These are phyloP conservation scores for Pontoporia blainvillei DNA, from an alignment of 2,113 vertebrate species.

Conservation along the genomic window DNA sequence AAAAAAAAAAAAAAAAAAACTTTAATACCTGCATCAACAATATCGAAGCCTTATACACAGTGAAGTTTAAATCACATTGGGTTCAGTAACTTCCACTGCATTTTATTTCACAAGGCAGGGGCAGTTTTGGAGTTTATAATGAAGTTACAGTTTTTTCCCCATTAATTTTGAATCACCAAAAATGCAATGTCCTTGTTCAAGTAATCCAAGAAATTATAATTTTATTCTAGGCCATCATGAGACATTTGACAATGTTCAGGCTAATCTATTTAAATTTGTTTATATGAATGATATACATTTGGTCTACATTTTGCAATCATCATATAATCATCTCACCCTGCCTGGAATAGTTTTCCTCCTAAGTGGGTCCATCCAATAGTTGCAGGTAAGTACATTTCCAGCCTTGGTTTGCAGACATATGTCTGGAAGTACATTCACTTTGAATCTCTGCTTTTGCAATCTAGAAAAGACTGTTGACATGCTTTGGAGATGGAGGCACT, in stretches of 20 bases:
- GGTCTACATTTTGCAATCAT: not conserved
- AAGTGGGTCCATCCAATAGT: no score
- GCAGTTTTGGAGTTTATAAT: not conserved
- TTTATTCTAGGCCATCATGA: slow-evolving; percentile 8
- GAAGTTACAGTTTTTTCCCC: not conserved
- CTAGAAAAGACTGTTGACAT: not conserved
- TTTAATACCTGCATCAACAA: not conserved
- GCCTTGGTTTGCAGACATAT: not conserved
- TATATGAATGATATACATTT: not conserved
- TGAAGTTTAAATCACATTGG: not conserved
- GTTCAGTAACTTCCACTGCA: not conserved
- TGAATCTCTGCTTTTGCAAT: not conserved
- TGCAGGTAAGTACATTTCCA: not conserved
- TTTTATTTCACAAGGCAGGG: not conserved
- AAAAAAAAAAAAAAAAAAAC: not conserved
- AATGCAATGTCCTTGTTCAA: not conserved
- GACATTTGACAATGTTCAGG: not conserved
- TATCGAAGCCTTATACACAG: not conserved
- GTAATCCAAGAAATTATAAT: slow-evolving; percentile 28
- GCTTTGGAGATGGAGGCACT: not conserved
- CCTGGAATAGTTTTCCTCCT: not conserved
- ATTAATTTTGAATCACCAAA: not conserved
- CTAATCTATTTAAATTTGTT: not conserved
- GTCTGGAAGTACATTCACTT: not conserved
- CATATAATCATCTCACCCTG: not conserved